Evolutionary conservation across 2,113 vertebrate genomes (phyloP).

Genomic region (Chrysemys picta): DNA sequence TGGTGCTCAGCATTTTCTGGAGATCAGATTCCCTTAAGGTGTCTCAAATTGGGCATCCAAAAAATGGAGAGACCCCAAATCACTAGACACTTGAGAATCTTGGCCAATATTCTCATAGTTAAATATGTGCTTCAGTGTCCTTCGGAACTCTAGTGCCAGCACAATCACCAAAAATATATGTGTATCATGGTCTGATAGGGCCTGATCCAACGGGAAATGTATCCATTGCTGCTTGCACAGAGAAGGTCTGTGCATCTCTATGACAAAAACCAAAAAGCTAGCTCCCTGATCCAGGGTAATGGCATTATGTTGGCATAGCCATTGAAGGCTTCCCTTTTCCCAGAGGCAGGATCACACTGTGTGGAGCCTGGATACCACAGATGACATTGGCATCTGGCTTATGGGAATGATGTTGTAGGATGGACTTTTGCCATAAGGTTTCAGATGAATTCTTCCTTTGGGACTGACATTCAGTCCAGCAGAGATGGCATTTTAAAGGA

Average conservation of each 20-base stretch:
- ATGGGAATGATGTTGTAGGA: background rate
- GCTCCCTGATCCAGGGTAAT: background rate
- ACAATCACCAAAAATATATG: background rate
- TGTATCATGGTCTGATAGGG: fast-evolving
- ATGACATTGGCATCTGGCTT: background rate
- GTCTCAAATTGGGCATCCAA: background rate
- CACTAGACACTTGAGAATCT: background rate
- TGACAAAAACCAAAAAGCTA: background rate
- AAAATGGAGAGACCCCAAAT: background rate
- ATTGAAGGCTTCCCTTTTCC: background rate
- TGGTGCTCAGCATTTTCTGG: background rate
- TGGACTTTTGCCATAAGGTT: background rate
- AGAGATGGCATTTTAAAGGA: background rate
- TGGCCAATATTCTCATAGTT: background rate
- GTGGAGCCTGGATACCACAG: background rate
- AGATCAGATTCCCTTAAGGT: background rate
- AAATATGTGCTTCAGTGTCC: background rate
- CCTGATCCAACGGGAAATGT: background rate
- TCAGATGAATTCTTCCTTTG: background rate
- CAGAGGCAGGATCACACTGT: background rate
- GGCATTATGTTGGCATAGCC: background rate
- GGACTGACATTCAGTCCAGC: background rate
- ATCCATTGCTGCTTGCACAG: background rate
- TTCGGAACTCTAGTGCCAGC: background rate
- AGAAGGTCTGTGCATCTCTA: background rate